Base-by-base conservation (phyloP, 2,888 invertebrate species). In the Drosophila nr. fundita region DNA sequence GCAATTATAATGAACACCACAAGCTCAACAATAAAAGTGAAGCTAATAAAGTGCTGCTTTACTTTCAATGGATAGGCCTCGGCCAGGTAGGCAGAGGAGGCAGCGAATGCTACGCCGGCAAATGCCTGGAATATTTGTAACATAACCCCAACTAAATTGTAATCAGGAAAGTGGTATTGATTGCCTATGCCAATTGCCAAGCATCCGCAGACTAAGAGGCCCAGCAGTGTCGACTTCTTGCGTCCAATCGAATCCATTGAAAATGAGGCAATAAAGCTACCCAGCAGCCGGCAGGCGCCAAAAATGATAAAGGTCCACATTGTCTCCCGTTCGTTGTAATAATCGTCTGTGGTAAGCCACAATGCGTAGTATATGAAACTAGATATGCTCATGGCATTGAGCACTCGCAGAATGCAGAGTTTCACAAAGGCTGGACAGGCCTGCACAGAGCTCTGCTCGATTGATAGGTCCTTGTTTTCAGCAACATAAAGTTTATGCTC, bases 21-120 rank as follows among this genome's bases (percentile, higher is more conserved):
- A 34, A 82, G 27, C 32, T 81, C 81, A 24, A 68, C 21, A n/a
- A 79, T 66, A n/a, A 62, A 82, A 2, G 61, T 70, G 3, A 62
- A 50, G 15, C 74, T 59, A 27, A 80, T 74, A 29, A 81, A 87
- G 38, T 76, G 80, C 0, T 84, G 82, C 54, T 91, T 91, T 0
- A 86, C 73, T 2, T 70, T 76, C n/a, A 89, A 54, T 0, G 91
- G 91, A 64, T 80, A 91, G 1, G 89, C 91, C 69, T 91, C 91
- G 4, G 82, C 76, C 4, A 90, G 68, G 61, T 90, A 91, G 1
- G 75, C 80, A 2, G 90, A 87, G 15, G 85, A 81, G 4, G 83
- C 60, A 1, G 79, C 66, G 13, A 73, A 73, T 0, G 88, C 78
- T 6, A 88, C 34, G 21, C 89, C 83, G 7, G 82, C 78, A 42